Evolutionary conservation across 2,797 vertebrate genomes (phyloP).

Genomic region (Micropoecilia bifurca): DNA sequence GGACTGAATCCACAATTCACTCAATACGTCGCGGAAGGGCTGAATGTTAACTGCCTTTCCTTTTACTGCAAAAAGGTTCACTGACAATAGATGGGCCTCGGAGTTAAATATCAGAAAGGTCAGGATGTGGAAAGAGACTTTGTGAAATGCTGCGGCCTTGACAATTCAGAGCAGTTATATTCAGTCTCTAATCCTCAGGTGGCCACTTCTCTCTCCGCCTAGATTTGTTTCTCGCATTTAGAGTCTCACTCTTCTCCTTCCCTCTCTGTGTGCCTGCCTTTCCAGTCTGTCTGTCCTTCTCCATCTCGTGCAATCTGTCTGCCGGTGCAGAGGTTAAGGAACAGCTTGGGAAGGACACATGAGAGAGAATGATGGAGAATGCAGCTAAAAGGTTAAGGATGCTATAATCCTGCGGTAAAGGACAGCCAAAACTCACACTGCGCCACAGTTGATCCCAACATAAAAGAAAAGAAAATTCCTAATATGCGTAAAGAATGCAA

Average conservation of each 20-base stretch:
- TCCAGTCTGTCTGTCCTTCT: constrained; percentile 34
- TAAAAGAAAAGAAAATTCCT: constrained; percentile 26
- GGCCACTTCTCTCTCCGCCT: constrained; percentile 59
- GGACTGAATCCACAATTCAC: constrained; percentile 76
- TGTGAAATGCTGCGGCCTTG: constrained; percentile 80
- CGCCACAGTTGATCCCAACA: constrained; percentile 73
- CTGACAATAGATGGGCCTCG: constrained; percentile 79
- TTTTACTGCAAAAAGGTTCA: constrained; percentile 75
- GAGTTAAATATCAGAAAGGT: constrained; percentile 85
- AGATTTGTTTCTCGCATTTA: constrained; percentile 50
- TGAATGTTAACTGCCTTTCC: constrained; percentile 81
- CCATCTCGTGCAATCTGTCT: constrained; percentile 57
- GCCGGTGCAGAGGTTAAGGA: constrained; percentile 71
- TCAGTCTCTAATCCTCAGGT: constrained; percentile 78
- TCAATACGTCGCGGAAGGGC: constrained; percentile 73
- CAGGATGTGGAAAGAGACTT: constrained; percentile 79
- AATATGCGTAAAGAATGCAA: not conserved
- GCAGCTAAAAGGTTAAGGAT: constrained; percentile 81
- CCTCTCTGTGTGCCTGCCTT: constrained; percentile 13
- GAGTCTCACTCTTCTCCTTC: constrained; percentile 30
- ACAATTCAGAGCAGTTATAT: constrained; percentile 78
- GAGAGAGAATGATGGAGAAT: constrained; percentile 80
- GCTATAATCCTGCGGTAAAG: constrained; percentile 77
- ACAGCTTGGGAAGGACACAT: constrained; percentile 78
- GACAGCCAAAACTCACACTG: constrained; percentile 81